phyloP scores from a whole-genome alignment of 1,140 invertebrate species.

The Mizuhopecten yessoensis region DNA sequence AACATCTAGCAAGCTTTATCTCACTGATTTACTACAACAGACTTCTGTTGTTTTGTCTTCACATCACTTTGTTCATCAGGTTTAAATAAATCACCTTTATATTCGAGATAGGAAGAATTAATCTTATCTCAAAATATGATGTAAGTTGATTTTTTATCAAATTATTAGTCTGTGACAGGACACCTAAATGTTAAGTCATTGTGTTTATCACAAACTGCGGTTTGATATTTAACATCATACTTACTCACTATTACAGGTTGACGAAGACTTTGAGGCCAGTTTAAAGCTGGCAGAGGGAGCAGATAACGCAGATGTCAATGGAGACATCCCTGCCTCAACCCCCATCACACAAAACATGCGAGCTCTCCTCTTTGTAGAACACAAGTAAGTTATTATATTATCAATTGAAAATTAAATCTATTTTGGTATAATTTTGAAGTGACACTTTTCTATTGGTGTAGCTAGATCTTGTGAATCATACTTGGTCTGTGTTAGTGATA shows the following conservation, averaged over 20 bases:
- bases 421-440: slow-evolving; percentile 23
- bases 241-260: slow-evolving; percentile 79
- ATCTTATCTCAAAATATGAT: too few species aligned
- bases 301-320: slow-evolving; percentile 85
- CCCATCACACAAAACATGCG: slow-evolving; percentile 63
- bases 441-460: neutral
- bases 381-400: slow-evolving; percentile 73
- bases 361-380: slow-evolving; percentile 76
- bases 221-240: neutral
- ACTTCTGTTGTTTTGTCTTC: too few species aligned
- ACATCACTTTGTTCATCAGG: too few species aligned
- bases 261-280: slow-evolving; percentile 90
- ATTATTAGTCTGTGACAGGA: too few species aligned
- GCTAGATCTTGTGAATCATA: neutral
- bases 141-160: too few species aligned
- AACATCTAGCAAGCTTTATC: too few species aligned
- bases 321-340: neutral
- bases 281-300: slow-evolving; percentile 90
- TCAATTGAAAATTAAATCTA: too few species aligned
- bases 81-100: too few species aligned
- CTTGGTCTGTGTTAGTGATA: neutral
- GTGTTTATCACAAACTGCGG: too few species aligned
- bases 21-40: too few species aligned
- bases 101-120: too few species aligned
- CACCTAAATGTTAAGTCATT: too few species aligned